These are phyloP conservation scores for Acrocephalus scirpaceus DNA, from an alignment of 2,797 vertebrate genomes.

Conservation along the genomic window DNA sequence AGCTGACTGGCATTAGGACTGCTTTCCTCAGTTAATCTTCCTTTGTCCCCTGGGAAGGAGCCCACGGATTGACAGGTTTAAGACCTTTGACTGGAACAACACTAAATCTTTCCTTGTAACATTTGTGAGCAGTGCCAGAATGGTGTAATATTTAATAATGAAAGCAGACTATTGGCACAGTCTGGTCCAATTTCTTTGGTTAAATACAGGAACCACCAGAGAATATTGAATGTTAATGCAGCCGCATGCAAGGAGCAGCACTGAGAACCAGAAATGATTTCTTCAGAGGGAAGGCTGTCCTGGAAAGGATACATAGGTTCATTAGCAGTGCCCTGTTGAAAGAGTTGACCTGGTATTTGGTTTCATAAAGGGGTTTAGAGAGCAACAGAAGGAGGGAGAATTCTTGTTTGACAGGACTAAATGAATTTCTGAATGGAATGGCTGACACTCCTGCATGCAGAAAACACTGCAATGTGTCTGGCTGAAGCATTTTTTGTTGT, in stretches of 20 bases:
- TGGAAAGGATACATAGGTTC: background rate
- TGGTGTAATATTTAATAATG: background rate
- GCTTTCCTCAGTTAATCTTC: background rate
- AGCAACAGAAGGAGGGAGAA: background rate
- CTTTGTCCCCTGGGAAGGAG: background rate
- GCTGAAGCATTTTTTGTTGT: background rate
- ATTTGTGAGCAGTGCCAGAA: background rate
- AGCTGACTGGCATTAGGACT: background rate
- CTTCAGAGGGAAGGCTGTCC: background rate
- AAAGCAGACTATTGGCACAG: background rate
- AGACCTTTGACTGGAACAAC: background rate
- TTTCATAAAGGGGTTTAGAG: background rate
- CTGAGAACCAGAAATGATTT: background rate
- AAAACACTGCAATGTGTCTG: background rate
- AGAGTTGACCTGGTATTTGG: background rate
- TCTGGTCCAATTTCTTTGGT: background rate
- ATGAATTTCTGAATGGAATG: background rate
- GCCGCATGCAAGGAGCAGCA: background rate
- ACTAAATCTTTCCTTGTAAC: background rate
- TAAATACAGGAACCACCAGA: background rate
- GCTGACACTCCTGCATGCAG: background rate
- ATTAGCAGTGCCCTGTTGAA: background rate
- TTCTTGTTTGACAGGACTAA: background rate
- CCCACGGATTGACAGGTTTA: background rate
- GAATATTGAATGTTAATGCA: background rate